Evolutionary conservation across 2,113 vertebrate genomes (phyloP).

Genomic region (Xenopus borealis): DNA sequence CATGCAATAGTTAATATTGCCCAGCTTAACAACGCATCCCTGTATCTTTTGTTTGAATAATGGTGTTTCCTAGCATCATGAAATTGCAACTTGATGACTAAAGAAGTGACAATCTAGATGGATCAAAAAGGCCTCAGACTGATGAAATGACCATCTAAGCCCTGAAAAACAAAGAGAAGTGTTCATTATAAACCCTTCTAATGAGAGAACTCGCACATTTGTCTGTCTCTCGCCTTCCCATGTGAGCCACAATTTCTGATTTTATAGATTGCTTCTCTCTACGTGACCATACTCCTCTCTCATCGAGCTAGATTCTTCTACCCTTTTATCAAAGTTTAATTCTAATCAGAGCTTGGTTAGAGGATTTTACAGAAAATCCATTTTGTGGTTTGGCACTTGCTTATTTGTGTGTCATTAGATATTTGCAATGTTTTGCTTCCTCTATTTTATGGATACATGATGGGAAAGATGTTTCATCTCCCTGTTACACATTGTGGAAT

Average conservation of each 20-base stretch:
- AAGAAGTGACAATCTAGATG: not conserved
- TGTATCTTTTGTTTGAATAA: no score
- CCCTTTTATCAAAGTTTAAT: conserved; percentile 39
- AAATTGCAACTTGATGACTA: not conserved
- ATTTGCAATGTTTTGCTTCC: not conserved
- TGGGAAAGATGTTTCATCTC: no score
- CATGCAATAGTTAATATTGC: not conserved
- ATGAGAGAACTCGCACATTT: conserved; percentile 9
- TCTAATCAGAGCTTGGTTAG: conserved; percentile 26
- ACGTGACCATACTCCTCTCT: conserved; percentile 5
- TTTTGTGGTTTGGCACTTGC: conserved; percentile 9
- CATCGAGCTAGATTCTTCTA: conserved; percentile 4
- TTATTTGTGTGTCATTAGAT: not conserved
- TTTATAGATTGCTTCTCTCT: conserved; percentile 21
- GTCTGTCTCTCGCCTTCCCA: not conserved
- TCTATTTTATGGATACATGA: no score
- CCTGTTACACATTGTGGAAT: no score
- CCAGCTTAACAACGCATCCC: not conserved
- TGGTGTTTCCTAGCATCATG: no score
- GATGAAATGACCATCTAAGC: conserved; percentile 4
- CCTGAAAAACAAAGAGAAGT: not conserved
- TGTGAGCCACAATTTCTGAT: not conserved
- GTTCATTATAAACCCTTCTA: conserved; percentile 14
- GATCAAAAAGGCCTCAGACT: not conserved
- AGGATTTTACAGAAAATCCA: conserved; percentile 35